A percentile compares a stretch with the other conserved stretches of the same genome.
Conservation (phyloP, 2,797 vertebrate species). For the Enteromius mattozi region DNA sequence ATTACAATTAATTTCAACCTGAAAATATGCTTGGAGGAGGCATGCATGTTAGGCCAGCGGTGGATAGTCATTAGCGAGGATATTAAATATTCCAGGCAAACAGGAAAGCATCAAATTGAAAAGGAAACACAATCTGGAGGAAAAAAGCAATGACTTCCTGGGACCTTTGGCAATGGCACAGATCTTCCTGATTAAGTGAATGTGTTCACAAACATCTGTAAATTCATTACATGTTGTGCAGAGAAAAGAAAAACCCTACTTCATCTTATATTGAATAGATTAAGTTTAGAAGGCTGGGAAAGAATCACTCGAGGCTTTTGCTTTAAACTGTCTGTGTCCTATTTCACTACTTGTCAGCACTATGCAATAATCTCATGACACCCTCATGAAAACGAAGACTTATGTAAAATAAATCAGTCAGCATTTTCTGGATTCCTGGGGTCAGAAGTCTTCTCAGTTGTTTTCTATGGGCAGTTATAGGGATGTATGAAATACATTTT, state of each 20-base stretch:
- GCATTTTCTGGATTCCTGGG: slow-evolving; percentile 6
- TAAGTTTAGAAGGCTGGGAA: neutral
- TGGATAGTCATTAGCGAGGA: slow-evolving; percentile 53
- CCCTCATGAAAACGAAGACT: slow-evolving; percentile 4
- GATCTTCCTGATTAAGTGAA: slow-evolving; percentile 55
- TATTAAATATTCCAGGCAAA: slow-evolving; percentile 59
- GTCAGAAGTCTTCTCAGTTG: slow-evolving; percentile 1
- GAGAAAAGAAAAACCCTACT: slow-evolving; percentile 1
- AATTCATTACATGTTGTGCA: slow-evolving; percentile 48
- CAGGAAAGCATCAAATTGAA: slow-evolving; percentile 58
- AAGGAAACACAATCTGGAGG: slow-evolving; percentile 55
- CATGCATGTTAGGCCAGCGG: slow-evolving; percentile 47
- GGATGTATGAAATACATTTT: neutral
- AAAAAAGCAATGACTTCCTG: slow-evolving; percentile 47
- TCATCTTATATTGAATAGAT: slow-evolving; percentile 4
- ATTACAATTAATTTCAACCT: slow-evolving; percentile 43
- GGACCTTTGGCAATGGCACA: slow-evolving; percentile 45
- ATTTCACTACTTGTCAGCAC: slow-evolving; percentile 12
- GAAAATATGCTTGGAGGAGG: slow-evolving; percentile 34
- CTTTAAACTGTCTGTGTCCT: neutral
- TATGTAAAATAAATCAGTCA: slow-evolving; percentile 43
- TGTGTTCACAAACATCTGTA: slow-evolving; percentile 47
- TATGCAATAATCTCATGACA: slow-evolving; percentile 38
- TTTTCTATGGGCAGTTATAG: neutral
- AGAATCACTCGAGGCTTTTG: slow-evolving; percentile 3